Evolutionary conservation across 2,113 vertebrate genomes (phyloP).

Genomic region (Hemiscyllium ocellatum): DNA sequence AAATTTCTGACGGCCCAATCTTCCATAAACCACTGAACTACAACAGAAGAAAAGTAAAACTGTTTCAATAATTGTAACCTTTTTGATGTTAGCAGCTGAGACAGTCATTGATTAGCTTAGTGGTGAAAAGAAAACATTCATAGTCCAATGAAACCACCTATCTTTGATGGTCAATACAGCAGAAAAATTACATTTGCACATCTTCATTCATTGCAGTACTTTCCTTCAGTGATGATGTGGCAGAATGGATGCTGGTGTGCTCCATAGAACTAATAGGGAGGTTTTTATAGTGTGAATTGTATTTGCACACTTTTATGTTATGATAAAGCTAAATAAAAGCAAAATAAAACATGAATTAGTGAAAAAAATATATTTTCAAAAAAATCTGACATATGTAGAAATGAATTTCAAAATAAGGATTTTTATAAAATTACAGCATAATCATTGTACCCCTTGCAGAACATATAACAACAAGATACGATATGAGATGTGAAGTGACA

Average conservation of each 20-base stretch:
- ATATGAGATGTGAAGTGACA: background rate
- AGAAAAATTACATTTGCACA: background rate
- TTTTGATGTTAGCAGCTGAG: conserved; percentile 28
- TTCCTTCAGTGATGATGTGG: background rate
- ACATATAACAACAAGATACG: background rate
- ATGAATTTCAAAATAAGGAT: background rate
- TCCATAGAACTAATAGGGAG: background rate
- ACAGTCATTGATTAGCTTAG: conserved; percentile 32
- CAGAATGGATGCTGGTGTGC: background rate
- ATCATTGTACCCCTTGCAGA: too few species aligned
- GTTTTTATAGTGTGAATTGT: conserved; percentile 29
- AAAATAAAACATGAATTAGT: conserved; percentile 8
- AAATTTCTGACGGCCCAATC: background rate
- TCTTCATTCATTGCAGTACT: background rate
- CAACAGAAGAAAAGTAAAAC: conserved; percentile 22
- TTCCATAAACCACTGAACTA: background rate
- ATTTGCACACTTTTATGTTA: conserved; percentile 10
- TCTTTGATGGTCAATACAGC: background rate
- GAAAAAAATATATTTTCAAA: background rate
- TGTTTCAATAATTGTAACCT: background rate
- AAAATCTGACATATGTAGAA: background rate
- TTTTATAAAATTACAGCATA: background rate
- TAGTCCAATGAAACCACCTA: background rate
- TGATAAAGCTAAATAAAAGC: conserved; percentile 26
- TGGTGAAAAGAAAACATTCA: background rate